A percentile compares a stretch with the other conserved stretches of the same genome.
These are phyloP conservation scores for Xylophagus ater DNA, from an alignment of 2,888 invertebrate species.

Conservation along the genomic window DNA sequence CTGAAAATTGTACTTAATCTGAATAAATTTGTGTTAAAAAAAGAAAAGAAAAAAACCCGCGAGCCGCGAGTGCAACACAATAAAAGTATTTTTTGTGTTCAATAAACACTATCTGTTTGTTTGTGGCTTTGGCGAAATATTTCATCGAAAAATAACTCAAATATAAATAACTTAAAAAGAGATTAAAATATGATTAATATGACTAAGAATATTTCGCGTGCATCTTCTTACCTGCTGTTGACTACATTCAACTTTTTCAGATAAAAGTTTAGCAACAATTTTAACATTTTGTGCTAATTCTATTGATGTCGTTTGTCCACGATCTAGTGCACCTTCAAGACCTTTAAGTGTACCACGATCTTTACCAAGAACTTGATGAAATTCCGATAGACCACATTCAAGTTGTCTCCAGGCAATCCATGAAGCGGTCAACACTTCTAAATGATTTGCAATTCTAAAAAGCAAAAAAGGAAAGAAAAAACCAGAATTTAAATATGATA, in stretches of 20 bases:
- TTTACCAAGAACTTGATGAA: conserved; percentile 62
- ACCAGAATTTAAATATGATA: background rate
- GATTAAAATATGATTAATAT: too few species aligned
- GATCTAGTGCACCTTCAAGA: conserved; percentile 35
- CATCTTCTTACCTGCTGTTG: conserved; percentile 28
- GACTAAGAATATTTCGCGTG: too few species aligned
- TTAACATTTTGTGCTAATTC: conserved; percentile 39
- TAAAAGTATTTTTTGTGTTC: too few species aligned
- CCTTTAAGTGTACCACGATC: conserved; percentile 44
- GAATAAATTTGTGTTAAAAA: too few species aligned
- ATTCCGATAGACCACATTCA: conserved; percentile 62
- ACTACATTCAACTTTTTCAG: conserved; percentile 38
- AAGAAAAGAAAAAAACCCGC: too few species aligned
- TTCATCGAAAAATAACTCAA: too few species aligned
- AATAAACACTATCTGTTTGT: too few species aligned
- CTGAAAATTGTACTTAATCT: too few species aligned
- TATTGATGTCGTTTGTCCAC: conserved; percentile 33
- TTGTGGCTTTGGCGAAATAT: too few species aligned
- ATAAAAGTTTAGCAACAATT: conserved; percentile 37
- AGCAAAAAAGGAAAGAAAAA: conserved; percentile 11
- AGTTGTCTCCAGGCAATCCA: conserved; percentile 65
- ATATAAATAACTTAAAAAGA: too few species aligned
- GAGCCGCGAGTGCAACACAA: too few species aligned
- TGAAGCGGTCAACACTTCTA: conserved; percentile 59
- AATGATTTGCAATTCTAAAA: conserved; percentile 58